Evolutionary conservation across 2,888 invertebrate species (phyloP), one percentile per base, ranked within the genome.

Genomic region (Myopa testacea): DNA sequence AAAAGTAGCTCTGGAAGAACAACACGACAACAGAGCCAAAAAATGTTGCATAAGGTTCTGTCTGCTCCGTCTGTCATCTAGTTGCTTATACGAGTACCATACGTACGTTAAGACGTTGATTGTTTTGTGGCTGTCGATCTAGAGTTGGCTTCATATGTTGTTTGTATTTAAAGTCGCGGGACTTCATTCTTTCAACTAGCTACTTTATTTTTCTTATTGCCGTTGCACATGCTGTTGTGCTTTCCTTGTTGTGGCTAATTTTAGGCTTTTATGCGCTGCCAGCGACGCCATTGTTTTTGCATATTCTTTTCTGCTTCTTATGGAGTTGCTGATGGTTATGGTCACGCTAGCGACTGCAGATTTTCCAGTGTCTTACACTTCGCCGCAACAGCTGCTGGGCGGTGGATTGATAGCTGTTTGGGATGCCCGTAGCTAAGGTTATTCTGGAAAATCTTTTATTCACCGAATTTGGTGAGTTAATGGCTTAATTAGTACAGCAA

Each of bases 221-320:
- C 26, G 70, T 19, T 52, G 69, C 34, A 6, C 14, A 14, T 70
- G 52, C 34, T 50, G 63, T 12, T 45, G 84, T 45, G 84, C 82
- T 81, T 80, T 83, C 84, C 82, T 83, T 83, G 84, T 65, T 58
- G 38, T 74, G 50, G 67, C 37, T 76, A 76, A 74, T 74, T 58
- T 70, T 52, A 14, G 70, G 82, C 83, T 84, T 84, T 85, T 85
- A 85, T 85, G 86, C 86, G 83, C 83, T 84, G 82, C 82, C 85
- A 85, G 85, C 83, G 69, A 26, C 26, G 62, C 26, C 26, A 63
- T 65, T 72, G 76, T 78, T 83, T 83, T 80, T 37, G 65, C 65
- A 65, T 37, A 34, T 65, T 34, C 10, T 37, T 7, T 10, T n/a
- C 62, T 6, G 62, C 6, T 37, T 12, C 16, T 65, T 34, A 26